These are phyloP conservation scores for Aporrectodea caliginosa DNA, from an alignment of 1,140 invertebrate species.

Conservation along the genomic window DNA sequence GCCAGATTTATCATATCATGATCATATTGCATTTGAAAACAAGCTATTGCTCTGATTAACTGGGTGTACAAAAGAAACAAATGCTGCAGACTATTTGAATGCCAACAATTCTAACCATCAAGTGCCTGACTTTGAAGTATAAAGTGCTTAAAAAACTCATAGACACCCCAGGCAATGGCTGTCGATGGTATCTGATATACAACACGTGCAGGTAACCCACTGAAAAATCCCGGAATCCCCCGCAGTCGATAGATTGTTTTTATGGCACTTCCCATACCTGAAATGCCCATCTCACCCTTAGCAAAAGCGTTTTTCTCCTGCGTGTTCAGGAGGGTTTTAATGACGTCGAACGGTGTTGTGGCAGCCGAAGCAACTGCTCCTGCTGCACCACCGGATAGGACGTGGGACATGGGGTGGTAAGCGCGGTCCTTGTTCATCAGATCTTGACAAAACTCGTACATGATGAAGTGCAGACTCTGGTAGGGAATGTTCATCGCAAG, in stretches of 20 bases:
- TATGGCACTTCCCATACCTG: conserved; percentile 69
- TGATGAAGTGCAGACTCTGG: conserved; percentile 90
- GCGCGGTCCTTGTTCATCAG: conserved; percentile 70
- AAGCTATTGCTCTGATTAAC: no score
- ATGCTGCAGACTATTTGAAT: no score
- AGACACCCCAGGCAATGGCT: conserved; percentile 97
- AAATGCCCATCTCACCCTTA: conserved; percentile 35
- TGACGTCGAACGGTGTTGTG: conserved; percentile 97
- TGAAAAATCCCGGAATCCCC: conserved; percentile 56
- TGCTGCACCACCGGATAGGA: conserved; percentile 80
- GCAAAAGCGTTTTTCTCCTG: conserved; percentile 55
- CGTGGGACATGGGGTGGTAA: conserved; percentile 84
- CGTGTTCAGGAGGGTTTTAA: conserved; percentile 97
- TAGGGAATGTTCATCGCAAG: conserved; percentile 97
- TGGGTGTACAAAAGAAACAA: no score
- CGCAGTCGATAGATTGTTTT: conserved; percentile 63
- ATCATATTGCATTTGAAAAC: no score
- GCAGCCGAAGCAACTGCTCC: conserved; percentile 86
- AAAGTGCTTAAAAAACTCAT: conserved; percentile 67
- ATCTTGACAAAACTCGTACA: conserved; percentile 87
- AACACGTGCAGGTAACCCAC: conserved; percentile 80
- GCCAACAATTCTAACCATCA: no score
- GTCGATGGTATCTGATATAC: conserved; percentile 97
- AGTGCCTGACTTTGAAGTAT: no score
- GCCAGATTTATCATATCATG: no score